Conservation (phyloP, 1,140 invertebrate species). For the Samia ricini region DNA sequence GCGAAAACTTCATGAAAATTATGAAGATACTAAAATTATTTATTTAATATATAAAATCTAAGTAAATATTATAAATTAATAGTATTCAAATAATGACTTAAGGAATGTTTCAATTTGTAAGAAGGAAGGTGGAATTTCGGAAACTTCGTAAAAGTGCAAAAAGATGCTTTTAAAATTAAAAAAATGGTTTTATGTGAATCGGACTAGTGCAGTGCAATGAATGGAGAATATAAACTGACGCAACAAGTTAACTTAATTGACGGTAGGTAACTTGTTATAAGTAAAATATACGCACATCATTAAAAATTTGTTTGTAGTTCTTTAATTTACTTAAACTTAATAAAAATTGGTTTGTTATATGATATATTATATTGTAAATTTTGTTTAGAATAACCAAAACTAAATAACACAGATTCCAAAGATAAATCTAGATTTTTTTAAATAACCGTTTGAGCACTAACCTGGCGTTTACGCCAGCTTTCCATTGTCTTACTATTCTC, state of each 20-base stretch:
- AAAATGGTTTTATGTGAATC: slow-evolving; percentile 19
- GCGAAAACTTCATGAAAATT: slow-evolving; percentile 43
- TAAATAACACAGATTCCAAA: too few relatives aligned
- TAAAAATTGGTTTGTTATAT: too few relatives aligned
- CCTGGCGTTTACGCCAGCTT: too few relatives aligned
- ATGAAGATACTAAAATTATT: slow-evolving; percentile 8
- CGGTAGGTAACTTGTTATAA: background rate
- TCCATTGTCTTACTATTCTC: too few relatives aligned
- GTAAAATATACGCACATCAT: too few relatives aligned
- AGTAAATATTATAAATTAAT: background rate
- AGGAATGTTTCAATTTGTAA: background rate
- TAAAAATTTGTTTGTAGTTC: too few relatives aligned
- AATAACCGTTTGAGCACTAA: too few relatives aligned
- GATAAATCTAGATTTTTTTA: too few relatives aligned
- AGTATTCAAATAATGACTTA: background rate
- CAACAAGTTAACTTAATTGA: background rate
- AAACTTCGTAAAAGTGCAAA: slow-evolving; percentile 6
- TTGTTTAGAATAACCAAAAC: too few relatives aligned
- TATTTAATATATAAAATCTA: background rate
- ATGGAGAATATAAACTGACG: slow-evolving; percentile 1
- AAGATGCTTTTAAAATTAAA: slow-evolving; percentile 17
- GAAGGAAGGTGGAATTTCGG: background rate
- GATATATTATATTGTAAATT: too few relatives aligned
- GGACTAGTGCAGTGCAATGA: slow-evolving; percentile 17
- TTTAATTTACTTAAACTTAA: too few relatives aligned